Base-by-base conservation (phyloP, 2,888 invertebrate species). In the Acanthoscelides obtectus region DNA sequence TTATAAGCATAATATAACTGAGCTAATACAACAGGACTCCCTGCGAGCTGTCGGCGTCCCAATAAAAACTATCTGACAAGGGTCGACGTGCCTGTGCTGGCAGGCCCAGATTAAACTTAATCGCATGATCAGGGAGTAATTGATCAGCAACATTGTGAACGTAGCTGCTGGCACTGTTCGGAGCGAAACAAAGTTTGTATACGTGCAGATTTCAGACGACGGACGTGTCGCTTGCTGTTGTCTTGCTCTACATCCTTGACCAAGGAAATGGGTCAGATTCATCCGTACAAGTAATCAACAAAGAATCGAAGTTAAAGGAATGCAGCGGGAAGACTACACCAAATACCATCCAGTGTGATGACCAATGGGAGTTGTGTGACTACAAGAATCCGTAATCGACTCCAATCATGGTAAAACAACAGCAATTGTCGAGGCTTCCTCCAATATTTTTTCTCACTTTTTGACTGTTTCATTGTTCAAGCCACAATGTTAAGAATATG, bases 41-140 rank as follows among this genome's bases (percentile, higher is more conserved):
- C 77, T 6, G 45, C 6, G 45, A 45, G 45, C 45, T 45, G 45
- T 45, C 17, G 45, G 45, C 76, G 78, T 74, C 25, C 76, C 77
- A 80, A 80, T 80, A 81, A 81, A 81, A 82, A 80, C 78, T 75
- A 75, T 76, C 75, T 81, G 81, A 81, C 81, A 79, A 76, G 81
- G 81, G 80, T 81, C 78, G 77, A 79, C 77, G 75, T 76, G 45
- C 45, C 76, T 79, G 79, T 76, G 76, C 77, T 78, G 77, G 79
- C 78, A 78, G 75, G 80, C 77, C 76, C 76, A 80, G 82, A 82
- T 82, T 82, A 83, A 77, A 79, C 78, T 79, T 80, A 81, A 83
- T 82, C 82, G 79, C 78, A 78, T 78, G 81, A 81, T 83, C 82
- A 79, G 77, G 80, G 80, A 81, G 81, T 83, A 83, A 83, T 83